Evolutionary conservation across 2,113 vertebrate species (phyloP).

Genomic region (Hylia prasina): DNA sequence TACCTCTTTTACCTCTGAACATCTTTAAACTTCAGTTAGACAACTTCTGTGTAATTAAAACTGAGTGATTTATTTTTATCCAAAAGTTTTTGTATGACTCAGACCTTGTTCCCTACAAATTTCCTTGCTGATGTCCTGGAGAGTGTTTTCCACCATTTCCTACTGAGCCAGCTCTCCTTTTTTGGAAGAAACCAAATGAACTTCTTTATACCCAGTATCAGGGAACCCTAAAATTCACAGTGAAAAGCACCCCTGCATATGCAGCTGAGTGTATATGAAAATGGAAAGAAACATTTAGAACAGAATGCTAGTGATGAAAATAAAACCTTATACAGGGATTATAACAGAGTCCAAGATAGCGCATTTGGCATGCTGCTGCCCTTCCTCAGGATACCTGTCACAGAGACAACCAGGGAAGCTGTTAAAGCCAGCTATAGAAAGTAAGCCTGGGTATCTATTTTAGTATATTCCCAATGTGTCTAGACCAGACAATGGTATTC

Average conservation of each 20-base stretch:
- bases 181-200: not conserved
- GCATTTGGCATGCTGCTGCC: not conserved
- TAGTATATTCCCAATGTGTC: not conserved
- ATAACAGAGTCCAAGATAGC: not conserved
- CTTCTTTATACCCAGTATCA: not conserved
- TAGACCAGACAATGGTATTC: not conserved
- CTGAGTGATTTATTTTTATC: not conserved
- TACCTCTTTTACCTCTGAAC: not conserved
- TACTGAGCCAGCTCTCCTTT: rapidly evolving
- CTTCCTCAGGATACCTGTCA: not conserved
- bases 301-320: not conserved
- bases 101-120: not conserved
- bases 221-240: not conserved
- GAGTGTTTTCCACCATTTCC: not conserved
- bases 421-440: not conserved
- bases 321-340: not conserved
- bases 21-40: not conserved
- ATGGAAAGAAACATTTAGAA: not conserved
- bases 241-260: not conserved
- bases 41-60: not conserved
- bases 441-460: not conserved
- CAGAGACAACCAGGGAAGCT: not conserved
- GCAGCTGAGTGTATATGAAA: not conserved
- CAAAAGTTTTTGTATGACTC: not conserved
- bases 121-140: not conserved